phyloP scores from a whole-genome alignment of 2,797 vertebrate genomes.

The Pyrocephalus nanus region DNA sequence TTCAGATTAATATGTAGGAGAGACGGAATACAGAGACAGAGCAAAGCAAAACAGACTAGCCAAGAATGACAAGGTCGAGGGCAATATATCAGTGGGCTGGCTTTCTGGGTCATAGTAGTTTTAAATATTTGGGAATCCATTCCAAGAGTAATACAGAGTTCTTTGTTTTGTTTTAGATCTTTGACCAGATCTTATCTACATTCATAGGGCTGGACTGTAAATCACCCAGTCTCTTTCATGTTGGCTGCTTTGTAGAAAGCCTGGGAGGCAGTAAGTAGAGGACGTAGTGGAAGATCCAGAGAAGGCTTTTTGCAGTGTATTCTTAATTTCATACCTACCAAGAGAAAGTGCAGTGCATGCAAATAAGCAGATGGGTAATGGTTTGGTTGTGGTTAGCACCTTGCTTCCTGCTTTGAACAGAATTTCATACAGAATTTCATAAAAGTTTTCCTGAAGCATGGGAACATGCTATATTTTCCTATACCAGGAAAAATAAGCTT shows the following conservation, averaged over 20 bases:
- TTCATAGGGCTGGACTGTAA: conserved; percentile 17
- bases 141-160: conserved; percentile 23
- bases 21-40: neutral
- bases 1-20: conserved; percentile 9
- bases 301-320: neutral
- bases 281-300: neutral
- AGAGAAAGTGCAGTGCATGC: neutral
- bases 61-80: neutral
- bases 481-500: neutral
- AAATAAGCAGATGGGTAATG: neutral
- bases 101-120: conserved; percentile 33
- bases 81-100: neutral
- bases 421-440: neutral
- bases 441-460: neutral
- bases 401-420: neutral
- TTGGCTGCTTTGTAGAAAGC: conserved; percentile 13
- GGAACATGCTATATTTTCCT: neutral
- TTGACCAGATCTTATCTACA: conserved; percentile 47
- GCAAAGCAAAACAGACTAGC: conserved; percentile 2
- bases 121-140: conserved; percentile 58
- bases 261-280: neutral
- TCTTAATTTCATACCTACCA: neutral
- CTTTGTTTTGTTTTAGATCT: conserved; percentile 34
- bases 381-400: neutral
- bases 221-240: conserved; percentile 48